phyloP scores from a whole-genome alignment of 2,797 vertebrate genomes.

The Muraenolepis orangiensis region DNA sequence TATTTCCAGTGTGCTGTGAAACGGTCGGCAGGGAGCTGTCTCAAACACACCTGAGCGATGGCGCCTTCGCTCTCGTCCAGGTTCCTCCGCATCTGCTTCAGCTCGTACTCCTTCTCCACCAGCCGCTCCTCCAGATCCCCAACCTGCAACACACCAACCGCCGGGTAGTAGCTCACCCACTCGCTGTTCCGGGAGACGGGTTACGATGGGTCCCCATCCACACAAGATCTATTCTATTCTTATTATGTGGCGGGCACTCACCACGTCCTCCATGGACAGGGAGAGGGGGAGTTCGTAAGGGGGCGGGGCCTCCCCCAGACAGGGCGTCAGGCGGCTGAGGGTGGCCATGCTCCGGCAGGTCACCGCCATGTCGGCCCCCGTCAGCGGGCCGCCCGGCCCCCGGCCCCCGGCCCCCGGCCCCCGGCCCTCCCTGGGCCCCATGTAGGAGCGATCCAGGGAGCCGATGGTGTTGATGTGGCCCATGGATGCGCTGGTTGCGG shows the following conservation, averaged over 20 bases:
- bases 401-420: constrained; percentile 59
- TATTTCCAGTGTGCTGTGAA: background rate
- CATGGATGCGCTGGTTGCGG: constrained; percentile 88
- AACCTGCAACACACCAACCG: constrained; percentile 49
- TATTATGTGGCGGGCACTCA: constrained; percentile 42
- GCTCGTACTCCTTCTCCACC: constrained; percentile 86
- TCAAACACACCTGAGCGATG: constrained; percentile 83
- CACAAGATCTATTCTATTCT: background rate
- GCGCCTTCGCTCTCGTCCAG: constrained; percentile 86
- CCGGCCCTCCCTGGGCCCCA: too few species aligned
- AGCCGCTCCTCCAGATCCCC: constrained; percentile 87
- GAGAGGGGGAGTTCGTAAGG: constrained; percentile 90
- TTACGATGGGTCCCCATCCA: background rate
- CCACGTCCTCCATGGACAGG: constrained; percentile 84
- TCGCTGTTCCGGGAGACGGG: background rate
- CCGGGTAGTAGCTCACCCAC: constrained; percentile 2
- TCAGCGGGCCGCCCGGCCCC: constrained; percentile 64
- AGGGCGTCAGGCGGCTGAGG: constrained; percentile 81
- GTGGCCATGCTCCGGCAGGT: constrained; percentile 85
- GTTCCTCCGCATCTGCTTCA: constrained; percentile 89
- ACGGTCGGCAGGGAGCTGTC: background rate
- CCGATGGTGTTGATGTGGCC: constrained; percentile 96
- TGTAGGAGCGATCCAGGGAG: constrained; percentile 81
- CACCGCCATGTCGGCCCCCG: constrained; percentile 69
- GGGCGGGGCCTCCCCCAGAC: constrained; percentile 80